Conservation (phyloP, 2,113 vertebrate genomes). For the Struthio camelus region DNA sequence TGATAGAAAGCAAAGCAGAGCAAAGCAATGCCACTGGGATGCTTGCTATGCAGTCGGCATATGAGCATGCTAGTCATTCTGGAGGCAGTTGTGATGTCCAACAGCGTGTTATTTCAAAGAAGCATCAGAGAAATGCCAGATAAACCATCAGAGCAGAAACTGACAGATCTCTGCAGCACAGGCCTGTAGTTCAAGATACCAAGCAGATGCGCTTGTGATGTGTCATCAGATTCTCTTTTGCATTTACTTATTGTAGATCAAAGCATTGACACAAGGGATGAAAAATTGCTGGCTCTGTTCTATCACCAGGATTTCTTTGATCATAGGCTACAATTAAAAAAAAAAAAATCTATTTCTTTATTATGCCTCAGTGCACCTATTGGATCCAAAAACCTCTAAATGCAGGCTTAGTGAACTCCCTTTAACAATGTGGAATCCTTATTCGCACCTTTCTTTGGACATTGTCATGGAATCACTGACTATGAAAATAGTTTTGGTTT, state of each 20-base stretch:
- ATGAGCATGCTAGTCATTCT: background rate
- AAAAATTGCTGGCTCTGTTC: conserved; percentile 41
- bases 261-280: conserved; percentile 45
- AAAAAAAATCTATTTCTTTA: conserved; percentile 33
- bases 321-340: background rate
- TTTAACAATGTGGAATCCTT: background rate
- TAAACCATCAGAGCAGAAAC: background rate
- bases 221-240: conserved; percentile 47
- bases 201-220: conserved; percentile 60
- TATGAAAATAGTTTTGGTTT: background rate
- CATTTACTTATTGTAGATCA: conserved; percentile 65
- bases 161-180: conserved; percentile 9
- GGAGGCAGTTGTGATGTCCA: background rate
- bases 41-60: background rate
- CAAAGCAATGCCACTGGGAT: background rate
- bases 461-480: background rate
- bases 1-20: background rate
- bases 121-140: background rate
- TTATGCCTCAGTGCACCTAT: background rate
- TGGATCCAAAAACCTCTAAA: conserved; percentile 16
- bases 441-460: background rate
- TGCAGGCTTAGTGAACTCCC: background rate
- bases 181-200: conserved; percentile 37
- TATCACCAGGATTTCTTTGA: conserved; percentile 44
- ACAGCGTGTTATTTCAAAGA: background rate